Conservation (phyloP, 2,888 invertebrate genomes). For the Bimastos eiseni region DNA sequence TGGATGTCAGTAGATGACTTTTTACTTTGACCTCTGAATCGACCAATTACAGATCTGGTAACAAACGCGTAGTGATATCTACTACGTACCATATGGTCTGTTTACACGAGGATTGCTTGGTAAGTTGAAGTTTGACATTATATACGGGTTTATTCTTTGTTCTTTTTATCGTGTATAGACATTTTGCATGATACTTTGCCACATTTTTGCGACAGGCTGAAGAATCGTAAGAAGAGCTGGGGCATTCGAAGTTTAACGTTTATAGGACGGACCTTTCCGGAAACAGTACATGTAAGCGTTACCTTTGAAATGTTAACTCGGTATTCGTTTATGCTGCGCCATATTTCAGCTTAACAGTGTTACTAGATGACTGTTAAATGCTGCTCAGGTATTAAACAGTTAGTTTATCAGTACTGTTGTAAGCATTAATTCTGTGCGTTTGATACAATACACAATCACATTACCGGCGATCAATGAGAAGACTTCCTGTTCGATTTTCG, state of each 20-base stretch:
- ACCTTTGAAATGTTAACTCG: neutral
- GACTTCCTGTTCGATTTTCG: neutral
- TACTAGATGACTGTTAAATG: neutral
- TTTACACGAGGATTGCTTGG: slow-evolving; percentile 15
- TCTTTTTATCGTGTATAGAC: neutral
- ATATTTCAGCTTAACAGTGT: slow-evolving; percentile 8
- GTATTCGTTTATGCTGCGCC: slow-evolving; percentile 14
- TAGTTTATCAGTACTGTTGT: neutral
- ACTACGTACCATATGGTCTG: slow-evolving; percentile 26
- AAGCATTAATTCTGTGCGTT: neutral
- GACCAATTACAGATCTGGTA: neutral
- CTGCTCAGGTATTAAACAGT: neutral
- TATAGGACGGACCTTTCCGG: slow-evolving; percentile 24
- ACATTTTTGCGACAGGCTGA: neutral
- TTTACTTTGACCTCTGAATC: slow-evolving; percentile 8
- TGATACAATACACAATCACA: neutral
- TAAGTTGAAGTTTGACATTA: slow-evolving; percentile 13
- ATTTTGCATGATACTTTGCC: neutral
- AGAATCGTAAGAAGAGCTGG: slow-evolving; percentile 17
- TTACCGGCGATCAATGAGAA: neutral
- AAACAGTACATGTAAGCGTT: slow-evolving; percentile 24
- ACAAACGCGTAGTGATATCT: neutral
- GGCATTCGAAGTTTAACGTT: slow-evolving; percentile 2
- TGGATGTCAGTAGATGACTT: neutral
- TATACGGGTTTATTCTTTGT: neutral